These are phyloP conservation scores for Astyanax mexicanus DNA, from an alignment of 2,797 vertebrate species.

Conservation along the genomic window DNA sequence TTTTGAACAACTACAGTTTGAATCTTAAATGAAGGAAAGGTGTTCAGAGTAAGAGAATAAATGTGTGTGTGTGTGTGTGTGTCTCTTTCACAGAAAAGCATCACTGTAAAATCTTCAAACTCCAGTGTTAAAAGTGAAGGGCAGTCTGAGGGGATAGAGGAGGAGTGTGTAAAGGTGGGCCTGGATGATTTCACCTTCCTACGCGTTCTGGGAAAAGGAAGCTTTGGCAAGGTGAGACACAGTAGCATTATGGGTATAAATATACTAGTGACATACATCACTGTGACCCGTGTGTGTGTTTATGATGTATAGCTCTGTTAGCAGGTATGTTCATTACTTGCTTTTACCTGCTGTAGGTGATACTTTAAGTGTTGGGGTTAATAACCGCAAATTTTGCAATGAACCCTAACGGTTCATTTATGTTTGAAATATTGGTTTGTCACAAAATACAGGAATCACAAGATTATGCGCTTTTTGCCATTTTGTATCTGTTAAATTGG, in stretches of 20 bases:
- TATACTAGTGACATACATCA: no score
- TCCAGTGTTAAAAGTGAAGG: conserved; percentile 36
- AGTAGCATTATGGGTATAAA: neutral
- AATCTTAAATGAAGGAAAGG: neutral
- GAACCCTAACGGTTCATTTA: no score
- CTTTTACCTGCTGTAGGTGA: no score
- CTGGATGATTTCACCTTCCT: conserved; percentile 92
- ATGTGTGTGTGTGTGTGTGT: neutral
- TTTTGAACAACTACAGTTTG: neutral
- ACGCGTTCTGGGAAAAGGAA: conserved; percentile 95
- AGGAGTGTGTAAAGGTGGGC: conserved; percentile 69
- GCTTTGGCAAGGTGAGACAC: conserved; percentile 94
- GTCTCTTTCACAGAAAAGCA: conserved; percentile 23
- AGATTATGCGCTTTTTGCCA: no score
- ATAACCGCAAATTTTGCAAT: no score
- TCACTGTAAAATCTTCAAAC: neutral
- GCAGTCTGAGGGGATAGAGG: conserved; percentile 11
- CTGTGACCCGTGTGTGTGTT: no score
- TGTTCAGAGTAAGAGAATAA: neutral
- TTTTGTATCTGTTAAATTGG: no score
- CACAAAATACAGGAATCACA: no score
- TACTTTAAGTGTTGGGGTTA: no score
- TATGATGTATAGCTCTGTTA: no score
- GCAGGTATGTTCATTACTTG: no score
- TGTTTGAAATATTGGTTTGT: no score